Evolutionary conservation across 2,113 vertebrate species (phyloP).

Genomic region (Cyanocitta stelleri): DNA sequence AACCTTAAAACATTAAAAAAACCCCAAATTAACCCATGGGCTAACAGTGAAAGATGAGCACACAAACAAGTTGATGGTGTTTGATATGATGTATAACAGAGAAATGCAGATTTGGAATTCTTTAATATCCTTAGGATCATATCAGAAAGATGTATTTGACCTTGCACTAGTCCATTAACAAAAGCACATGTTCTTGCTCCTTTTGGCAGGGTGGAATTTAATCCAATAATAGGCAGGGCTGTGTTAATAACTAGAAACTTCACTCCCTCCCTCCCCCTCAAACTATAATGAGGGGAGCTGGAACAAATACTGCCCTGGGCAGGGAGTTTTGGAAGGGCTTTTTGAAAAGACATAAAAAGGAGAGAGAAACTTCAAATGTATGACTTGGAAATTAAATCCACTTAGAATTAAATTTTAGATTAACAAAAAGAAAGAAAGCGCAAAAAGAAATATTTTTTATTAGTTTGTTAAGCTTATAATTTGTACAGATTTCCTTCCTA

Average conservation of each 20-base stretch:
- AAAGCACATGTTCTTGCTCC: not conserved
- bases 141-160: not conserved
- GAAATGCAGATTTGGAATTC: not conserved
- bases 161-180: not conserved
- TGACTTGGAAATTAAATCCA: not conserved
- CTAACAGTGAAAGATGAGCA: not conserved
- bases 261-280: not conserved
- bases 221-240: not conserved
- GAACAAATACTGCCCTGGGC: not conserved
- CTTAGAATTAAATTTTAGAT: not conserved
- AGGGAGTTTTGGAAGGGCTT: not conserved
- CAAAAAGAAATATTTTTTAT: not conserved
- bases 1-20: not conserved
- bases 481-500: not conserved
- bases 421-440: not conserved
- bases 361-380: not conserved
- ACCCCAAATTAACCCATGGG: not conserved
- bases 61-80: not conserved
- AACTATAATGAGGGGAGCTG: not conserved
- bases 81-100: not conserved
- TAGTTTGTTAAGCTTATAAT: not conserved
- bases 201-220: not conserved
- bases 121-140: not conserved
- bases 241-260: not conserved
- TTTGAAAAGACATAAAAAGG: not conserved